Base-by-base conservation (phyloP, 2,113 vertebrate genomes). In the Rhadina sibilatrix region DNA sequence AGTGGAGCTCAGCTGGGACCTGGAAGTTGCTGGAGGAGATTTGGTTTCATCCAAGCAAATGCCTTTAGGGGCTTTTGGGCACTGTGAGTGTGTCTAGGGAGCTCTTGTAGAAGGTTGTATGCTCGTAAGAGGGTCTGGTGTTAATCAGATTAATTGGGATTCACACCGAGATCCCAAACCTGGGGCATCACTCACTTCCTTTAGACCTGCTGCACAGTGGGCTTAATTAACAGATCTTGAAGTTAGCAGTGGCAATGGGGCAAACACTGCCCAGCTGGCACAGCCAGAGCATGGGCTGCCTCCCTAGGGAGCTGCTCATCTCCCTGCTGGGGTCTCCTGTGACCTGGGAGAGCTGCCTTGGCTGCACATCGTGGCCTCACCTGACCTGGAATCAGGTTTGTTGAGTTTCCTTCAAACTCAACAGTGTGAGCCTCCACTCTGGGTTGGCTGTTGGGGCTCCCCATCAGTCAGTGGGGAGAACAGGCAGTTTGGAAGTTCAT, bases 271-370 rank as follows among this genome's bases (percentile, higher is more conserved):
- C 59, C 30, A 64, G 70, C 46, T 83, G 75, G 47, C 1, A 2
- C 35, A 66, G 56, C 3, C 1, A 21, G 52, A 54, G 30, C 71
- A 50, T 3, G 30, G 50, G 28, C 6, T 46, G 20, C 64, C 46
- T 74, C 59, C 56, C 31, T 14, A 56, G 40, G 8, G 14, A 70
- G 18, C 5, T 1, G 6, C 53, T 57, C 10, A 0, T 6, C 16
- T 61, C 24, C n/a, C 37, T 78, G 38, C 33, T 0, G 0, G 75
- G 61, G 19, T 68, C 7, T 1, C 50, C 24, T 0, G 0, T 40
- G 53, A 5, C 20, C 5, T 56, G 50, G 42, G n/a, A 76, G 52
- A 64, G 6, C 21, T 33, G 9, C 20, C 49, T 24, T 4, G 5
- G 57, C 71, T 80, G 63, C 14, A 30, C 5, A 2, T 2, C 2